These are phyloP conservation scores for Lasioglossum oenotherae DNA, from an alignment of 2,888 invertebrate species.

Conservation along the genomic window DNA sequence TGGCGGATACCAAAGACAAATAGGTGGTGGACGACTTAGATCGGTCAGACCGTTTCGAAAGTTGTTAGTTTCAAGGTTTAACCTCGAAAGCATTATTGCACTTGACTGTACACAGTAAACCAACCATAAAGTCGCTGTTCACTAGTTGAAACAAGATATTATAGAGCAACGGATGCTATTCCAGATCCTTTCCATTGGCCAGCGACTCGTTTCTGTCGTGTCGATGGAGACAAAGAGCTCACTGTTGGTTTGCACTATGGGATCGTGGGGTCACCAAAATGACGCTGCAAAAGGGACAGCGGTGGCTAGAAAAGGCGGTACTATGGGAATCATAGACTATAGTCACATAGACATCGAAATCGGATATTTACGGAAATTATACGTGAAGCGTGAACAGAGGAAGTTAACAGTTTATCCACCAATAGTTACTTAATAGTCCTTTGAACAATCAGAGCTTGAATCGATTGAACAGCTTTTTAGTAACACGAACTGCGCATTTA, in stretches of 20 bases:
- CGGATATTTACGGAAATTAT: not conserved
- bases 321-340: not conserved
- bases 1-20: not conserved
- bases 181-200: not conserved
- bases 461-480: not conserved
- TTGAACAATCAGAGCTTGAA: not conserved
- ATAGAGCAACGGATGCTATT: not conserved
- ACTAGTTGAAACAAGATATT: not conserved
- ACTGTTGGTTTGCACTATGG: not conserved
- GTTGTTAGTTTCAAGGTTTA: not conserved
- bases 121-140: not conserved
- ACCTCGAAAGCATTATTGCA: slow-evolving; percentile 4
- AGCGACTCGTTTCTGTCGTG: not conserved
- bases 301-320: not conserved
- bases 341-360: not conserved
- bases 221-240: not conserved
- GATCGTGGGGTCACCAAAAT: not conserved
- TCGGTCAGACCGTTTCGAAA: not conserved
- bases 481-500: not conserved
- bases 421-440: not conserved
- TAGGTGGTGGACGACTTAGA: not conserved
- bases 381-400: not conserved
- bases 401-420: not conserved
- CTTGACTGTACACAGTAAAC: not conserved
- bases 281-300: not conserved